A percentile compares a stretch with the other conserved stretches of the same genome.
Conservation (phyloP, 2,797 vertebrate genomes). For the Pseudochaenichthys georgianus region DNA sequence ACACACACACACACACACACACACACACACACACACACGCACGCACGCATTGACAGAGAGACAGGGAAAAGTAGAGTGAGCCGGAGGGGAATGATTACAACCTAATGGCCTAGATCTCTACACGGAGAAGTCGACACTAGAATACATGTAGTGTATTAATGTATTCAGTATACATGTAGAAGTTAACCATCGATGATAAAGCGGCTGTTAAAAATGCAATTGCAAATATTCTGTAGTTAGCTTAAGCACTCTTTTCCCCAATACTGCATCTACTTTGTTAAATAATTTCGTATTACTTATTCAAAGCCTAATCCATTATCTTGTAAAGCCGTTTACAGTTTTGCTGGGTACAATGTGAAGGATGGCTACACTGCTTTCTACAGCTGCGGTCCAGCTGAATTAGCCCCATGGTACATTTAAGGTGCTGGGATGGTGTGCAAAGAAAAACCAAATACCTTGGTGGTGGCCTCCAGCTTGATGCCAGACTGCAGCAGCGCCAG, state of each 20-base stretch:
- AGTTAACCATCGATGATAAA: background rate
- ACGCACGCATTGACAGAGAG: background rate
- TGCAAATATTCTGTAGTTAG: background rate
- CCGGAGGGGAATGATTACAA: conserved; percentile 43
- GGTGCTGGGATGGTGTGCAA: background rate
- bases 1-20: conserved; percentile 7
- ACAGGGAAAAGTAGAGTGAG: conserved; percentile 35
- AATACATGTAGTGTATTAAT: conserved; percentile 15
- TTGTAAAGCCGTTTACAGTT: background rate
- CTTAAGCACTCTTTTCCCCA: background rate
- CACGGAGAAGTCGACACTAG: conserved; percentile 17
- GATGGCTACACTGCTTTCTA: background rate
- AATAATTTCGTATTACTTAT: background rate
- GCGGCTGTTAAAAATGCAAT: background rate
- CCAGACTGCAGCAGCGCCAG: conserved; percentile 93
- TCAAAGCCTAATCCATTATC: background rate
- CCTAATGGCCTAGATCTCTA: conserved; percentile 55
- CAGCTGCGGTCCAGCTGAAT: background rate
- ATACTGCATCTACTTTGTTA: background rate
- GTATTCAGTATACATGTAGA: background rate
- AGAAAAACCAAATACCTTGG: conserved; percentile 87
- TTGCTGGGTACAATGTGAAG: background rate
- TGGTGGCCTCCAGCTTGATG: conserved; percentile 93
- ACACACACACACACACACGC: conserved; percentile 1
- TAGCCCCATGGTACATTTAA: background rate